Percentiles rank a stretch among this genome's conserved stretches.
These are phyloP conservation scores for Grus americana DNA, from an alignment of 2,113 vertebrate species.

Conservation along the genomic window DNA sequence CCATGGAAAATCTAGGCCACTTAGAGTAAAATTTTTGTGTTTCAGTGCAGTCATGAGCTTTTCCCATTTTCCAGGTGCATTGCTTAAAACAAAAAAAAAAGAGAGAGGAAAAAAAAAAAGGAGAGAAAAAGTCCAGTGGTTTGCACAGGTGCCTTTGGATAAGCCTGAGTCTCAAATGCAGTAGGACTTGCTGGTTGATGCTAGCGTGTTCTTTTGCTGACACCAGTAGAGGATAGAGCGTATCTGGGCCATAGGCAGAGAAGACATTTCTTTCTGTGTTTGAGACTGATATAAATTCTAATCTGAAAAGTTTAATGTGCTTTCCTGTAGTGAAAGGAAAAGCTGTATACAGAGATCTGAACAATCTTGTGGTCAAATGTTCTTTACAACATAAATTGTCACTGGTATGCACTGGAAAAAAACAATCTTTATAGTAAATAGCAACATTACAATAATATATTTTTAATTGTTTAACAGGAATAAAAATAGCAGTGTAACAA, in stretches of 20 bases:
- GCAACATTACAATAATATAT: not conserved
- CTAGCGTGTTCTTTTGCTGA: not conserved
- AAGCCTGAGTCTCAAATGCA: not conserved
- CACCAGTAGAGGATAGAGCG: not conserved
- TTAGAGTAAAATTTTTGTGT: not conserved
- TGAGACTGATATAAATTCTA: not conserved
- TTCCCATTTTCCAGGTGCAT: not conserved
- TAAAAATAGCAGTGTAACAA: not conserved
- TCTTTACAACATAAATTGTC: not conserved
- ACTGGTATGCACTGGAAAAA: not conserved
- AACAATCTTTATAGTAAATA: not conserved
- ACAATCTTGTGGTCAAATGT: not conserved
- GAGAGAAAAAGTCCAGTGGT: accelerated
- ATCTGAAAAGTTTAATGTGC: not conserved
- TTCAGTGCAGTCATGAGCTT: not conserved
- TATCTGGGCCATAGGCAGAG: not conserved
- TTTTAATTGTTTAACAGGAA: not conserved
- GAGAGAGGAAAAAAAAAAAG: accelerated
- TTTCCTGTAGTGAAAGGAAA: not conserved
- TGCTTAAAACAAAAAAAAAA: not conserved
- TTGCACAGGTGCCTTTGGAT: not conserved
- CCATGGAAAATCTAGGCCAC: not conserved
- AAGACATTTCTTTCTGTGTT: not conserved
- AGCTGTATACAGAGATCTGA: not conserved
- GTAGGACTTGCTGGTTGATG: not conserved